Evolutionary conservation across 2,113 vertebrate species (phyloP).

Genomic region (Sebastes fasciatus): DNA sequence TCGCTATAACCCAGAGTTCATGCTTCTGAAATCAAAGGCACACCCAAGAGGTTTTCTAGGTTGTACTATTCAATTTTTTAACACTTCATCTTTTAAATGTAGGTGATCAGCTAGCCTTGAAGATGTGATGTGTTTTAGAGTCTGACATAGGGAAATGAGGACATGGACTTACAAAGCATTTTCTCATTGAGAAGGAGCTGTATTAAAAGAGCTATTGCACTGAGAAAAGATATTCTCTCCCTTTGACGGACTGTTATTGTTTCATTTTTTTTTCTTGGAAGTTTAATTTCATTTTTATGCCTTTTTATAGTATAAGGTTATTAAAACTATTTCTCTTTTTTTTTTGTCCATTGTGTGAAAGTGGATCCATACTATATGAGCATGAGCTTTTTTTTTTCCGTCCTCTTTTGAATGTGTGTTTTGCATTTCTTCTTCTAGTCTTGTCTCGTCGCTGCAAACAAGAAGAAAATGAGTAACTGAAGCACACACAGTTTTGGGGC

Average conservation of each 20-base stretch:
- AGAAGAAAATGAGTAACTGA: conserved; percentile 2
- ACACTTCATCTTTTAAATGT: background rate
- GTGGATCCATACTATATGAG: background rate
- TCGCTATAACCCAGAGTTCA: conserved; percentile 19
- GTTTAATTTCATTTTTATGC: conserved; percentile 11
- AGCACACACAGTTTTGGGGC: conserved; percentile 4
- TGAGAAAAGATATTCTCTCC: background rate
- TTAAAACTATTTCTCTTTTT: conserved; percentile 25
- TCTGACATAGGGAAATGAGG: background rate
- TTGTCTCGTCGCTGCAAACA: conserved; percentile 15
- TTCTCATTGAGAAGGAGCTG: background rate
- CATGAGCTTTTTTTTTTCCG: background rate
- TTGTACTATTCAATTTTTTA: background rate
- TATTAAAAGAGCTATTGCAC: conserved; percentile 6
- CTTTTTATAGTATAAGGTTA: conserved; percentile 3
- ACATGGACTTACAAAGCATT: background rate
- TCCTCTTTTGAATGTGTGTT: conserved; percentile 13
- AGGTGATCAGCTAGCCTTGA: background rate
- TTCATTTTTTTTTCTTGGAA: background rate
- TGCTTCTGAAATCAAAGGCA: conserved; percentile 28
- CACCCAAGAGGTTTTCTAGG: background rate
- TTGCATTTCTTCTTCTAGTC: background rate
- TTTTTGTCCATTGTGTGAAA: background rate
- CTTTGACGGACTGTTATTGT: conserved; percentile 20
- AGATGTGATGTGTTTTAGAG: background rate